Evolutionary conservation across 2,888 invertebrate species (phyloP).

Genomic region (Nesidiocoris tenuis): DNA sequence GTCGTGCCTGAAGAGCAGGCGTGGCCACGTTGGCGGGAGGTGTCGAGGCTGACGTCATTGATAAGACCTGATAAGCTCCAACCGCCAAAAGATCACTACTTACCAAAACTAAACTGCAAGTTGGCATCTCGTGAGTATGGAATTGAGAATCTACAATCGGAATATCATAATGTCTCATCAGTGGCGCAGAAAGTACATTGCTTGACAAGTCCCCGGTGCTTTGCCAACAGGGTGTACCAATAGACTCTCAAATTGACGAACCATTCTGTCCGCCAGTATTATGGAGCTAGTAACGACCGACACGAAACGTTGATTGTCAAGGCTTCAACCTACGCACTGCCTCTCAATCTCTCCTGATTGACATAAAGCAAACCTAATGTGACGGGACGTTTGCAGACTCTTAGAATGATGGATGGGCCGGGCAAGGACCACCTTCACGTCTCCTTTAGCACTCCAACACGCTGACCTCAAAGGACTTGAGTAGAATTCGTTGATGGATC

Average conservation of each 20-base stretch:
- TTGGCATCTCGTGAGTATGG: too few relatives aligned
- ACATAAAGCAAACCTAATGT: conserved; percentile 39
- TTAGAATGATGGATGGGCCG: background rate
- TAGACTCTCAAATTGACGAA: conserved; percentile 19
- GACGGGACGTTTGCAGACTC: conserved; percentile 2
- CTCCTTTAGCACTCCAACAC: background rate
- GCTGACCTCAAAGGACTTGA: background rate
- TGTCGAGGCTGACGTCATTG: too few relatives aligned
- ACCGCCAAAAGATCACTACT: too few relatives aligned
- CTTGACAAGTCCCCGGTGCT: too few relatives aligned
- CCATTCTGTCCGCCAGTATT: conserved; percentile 7
- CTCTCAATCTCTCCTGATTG: conserved; percentile 4
- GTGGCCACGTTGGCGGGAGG: too few relatives aligned
- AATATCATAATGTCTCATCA: too few relatives aligned
- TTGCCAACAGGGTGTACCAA: background rate
- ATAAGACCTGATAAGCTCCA: too few relatives aligned
- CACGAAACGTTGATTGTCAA: background rate
- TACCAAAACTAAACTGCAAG: too few relatives aligned
- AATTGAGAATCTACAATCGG: too few relatives aligned
- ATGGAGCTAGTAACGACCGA: background rate
- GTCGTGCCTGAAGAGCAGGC: too few relatives aligned
- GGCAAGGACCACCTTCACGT: background rate
- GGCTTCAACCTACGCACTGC: background rate
- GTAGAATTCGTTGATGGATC: background rate
- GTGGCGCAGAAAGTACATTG: too few relatives aligned